These are phyloP conservation scores for Rhynchomys soricoides DNA, from an alignment of 2,113 vertebrate species.

Conservation along the genomic window DNA sequence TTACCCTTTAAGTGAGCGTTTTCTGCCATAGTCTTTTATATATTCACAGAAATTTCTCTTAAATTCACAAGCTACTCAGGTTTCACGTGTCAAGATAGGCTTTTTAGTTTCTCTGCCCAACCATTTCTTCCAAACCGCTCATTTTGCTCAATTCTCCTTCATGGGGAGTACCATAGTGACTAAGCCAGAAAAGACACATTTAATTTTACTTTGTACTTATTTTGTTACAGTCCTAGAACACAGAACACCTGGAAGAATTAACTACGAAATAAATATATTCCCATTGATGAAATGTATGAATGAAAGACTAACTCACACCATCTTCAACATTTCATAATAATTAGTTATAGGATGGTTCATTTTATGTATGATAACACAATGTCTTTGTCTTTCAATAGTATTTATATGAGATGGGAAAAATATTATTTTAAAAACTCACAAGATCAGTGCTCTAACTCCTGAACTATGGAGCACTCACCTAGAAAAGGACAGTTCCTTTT, in stretches of 20 bases:
- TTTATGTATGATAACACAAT: not conserved
- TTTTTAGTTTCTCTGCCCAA: not conserved
- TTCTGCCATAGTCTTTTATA: not conserved
- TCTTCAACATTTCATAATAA: not conserved
- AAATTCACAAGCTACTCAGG: not conserved
- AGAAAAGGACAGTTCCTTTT: not conserved
- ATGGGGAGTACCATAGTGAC: not conserved
- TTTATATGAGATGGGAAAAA: not conserved
- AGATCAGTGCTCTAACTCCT: not conserved
- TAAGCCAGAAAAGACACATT: not conserved
- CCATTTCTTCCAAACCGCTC: not conserved
- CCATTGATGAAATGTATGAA: not conserved
- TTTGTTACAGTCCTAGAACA: not conserved
- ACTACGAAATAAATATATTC: slow-evolving; percentile 5
- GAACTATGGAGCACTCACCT: not conserved
- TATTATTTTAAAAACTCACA: not conserved
- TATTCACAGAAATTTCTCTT: not conserved
- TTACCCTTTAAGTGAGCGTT: not conserved
- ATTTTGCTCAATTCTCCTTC: not conserved
- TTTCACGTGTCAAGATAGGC: not conserved
- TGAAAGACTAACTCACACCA: not conserved
- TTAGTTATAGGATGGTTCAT: not conserved
- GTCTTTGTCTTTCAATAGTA: not conserved
- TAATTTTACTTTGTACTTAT: not conserved
- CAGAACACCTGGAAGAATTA: not conserved